Conservation (phyloP, 2,113 vertebrate species). For the Protomyctophum bolini region DNA sequence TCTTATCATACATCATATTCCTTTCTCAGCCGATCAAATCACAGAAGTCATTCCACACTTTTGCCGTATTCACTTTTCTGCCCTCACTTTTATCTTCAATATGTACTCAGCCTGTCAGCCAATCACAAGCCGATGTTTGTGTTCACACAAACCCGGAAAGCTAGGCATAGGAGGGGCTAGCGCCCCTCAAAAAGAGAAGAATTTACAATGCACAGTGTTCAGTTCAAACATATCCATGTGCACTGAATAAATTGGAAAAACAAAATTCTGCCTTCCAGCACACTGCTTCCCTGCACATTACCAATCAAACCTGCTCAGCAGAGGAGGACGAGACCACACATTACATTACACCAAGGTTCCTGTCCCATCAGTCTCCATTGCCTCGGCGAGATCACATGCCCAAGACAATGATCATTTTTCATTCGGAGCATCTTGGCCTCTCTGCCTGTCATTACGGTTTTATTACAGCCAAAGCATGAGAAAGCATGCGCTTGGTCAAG, state of each 20-base stretch:
- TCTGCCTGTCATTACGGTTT: conserved; percentile 13
- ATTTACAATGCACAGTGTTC: conserved; percentile 48
- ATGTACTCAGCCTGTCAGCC: too few relatives aligned
- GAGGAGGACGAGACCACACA: conserved; percentile 21
- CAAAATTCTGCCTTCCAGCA: conserved; percentile 34
- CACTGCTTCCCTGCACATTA: conserved; percentile 24
- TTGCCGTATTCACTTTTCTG: too few relatives aligned
- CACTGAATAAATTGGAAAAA: conserved; percentile 51
- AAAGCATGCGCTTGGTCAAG: conserved; percentile 14
- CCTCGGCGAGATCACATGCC: conserved; percentile 20
- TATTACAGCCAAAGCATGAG: conserved; percentile 31
- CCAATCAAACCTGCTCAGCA: conserved; percentile 35
- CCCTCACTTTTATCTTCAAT: too few relatives aligned
- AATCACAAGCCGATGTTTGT: too few relatives aligned
- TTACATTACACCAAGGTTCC: conserved; percentile 1
- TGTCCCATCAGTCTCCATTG: conserved; percentile 34
- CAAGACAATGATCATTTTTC: conserved; percentile 32
- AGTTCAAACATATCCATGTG: conserved; percentile 61
- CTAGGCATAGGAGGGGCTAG: too few relatives aligned
- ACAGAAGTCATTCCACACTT: too few relatives aligned
- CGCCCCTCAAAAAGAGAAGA: conserved; percentile 25
- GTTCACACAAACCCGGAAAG: too few relatives aligned
- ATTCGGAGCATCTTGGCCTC: conserved; percentile 19
- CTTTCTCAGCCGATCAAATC: too few relatives aligned
- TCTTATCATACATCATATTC: too few relatives aligned